Conservation (phyloP, 2,888 invertebrate genomes). For the Hypolimnas misippus region DNA sequence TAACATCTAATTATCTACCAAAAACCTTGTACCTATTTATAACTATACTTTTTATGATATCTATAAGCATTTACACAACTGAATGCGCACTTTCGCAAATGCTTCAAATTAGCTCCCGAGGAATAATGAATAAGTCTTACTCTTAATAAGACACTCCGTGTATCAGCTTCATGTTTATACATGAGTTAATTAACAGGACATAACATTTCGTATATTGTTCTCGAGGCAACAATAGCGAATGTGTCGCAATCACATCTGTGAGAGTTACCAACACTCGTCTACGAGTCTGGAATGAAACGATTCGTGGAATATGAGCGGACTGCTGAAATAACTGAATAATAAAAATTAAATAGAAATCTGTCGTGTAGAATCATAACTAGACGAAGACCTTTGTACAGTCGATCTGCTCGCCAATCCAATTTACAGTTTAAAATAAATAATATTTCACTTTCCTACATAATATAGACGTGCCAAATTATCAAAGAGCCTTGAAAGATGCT, state of each 20-base stretch:
- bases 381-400: slow-evolving; percentile 58
- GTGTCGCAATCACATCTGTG: slow-evolving; percentile 35
- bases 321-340: slow-evolving; percentile 46
- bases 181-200: slow-evolving; percentile 45
- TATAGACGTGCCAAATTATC: too few relatives aligned
- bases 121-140: slow-evolving; percentile 16
- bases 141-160: slow-evolving; percentile 26
- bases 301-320: slow-evolving; percentile 32
- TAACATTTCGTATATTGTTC: slow-evolving; percentile 42
- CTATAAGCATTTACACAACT: too few relatives aligned
- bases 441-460: neutral
- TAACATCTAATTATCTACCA: neutral
- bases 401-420: slow-evolving; percentile 55
- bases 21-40: too few relatives aligned
- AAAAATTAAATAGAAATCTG: slow-evolving; percentile 56
- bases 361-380: slow-evolving; percentile 52
- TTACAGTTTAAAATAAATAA: neutral
- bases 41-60: too few relatives aligned
- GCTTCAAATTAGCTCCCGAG: neutral
- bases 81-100: neutral
- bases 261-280: slow-evolving; percentile 18
- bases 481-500: too few relatives aligned
- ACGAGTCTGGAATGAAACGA: slow-evolving; percentile 12
- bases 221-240: slow-evolving; percentile 37
- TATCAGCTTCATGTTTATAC: slow-evolving; percentile 42